Base-by-base conservation (phyloP, 2,113 vertebrate genomes). In the Scolopax mira region DNA sequence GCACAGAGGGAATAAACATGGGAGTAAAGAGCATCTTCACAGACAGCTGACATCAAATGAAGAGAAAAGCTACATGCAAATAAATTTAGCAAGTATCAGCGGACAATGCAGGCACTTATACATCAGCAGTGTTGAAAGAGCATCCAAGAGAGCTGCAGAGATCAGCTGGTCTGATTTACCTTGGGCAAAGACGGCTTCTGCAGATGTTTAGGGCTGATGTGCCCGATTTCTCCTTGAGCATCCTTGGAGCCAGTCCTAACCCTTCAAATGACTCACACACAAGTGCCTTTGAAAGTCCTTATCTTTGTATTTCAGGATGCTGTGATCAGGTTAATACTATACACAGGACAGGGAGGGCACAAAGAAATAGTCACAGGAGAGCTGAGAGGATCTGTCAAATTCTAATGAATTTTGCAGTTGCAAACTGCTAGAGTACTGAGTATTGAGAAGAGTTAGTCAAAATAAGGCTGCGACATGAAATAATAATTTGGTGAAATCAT, bases 221-320 rank as follows among this genome's bases (percentile, higher is more conserved):
- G 69, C 67, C 85, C 2, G 1, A 33, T 42, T 62, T 81, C 61
- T 82, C 93, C 94, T 91, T 61, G 58, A 91, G 75, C 51, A 24
- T 25, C 88, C 8, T 0, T 2, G 31, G 67, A 90, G 60, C 55
- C 0, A 0, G 5, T 11, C 62, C 33, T 52, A 33, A 35, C 8
- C 48, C 73, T 85, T 15, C 71, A 24, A 16, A 22, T 3, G 52
- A 77, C 7, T 12, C 55, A 19, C 49, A 75, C 10, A 46, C 6
- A 7, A 30, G 9, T 18, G 35, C 37, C 57, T 78, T 27, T 70
- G 51, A 27, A 70, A 73, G 18, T 17, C 41, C 31, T 48, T 33
- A 2, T 19, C 65, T 72, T 22, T 31, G 52, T 42, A 2, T 67
- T 77, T 73, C 2, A 2, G 51, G 64, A 5, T 69, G 73, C 84